Percentiles rank a stretch among this genome's conserved stretches.
Evolutionary conservation across 2,797 vertebrate genomes (phyloP).

Genomic region (Setipinna tenuifilis): DNA sequence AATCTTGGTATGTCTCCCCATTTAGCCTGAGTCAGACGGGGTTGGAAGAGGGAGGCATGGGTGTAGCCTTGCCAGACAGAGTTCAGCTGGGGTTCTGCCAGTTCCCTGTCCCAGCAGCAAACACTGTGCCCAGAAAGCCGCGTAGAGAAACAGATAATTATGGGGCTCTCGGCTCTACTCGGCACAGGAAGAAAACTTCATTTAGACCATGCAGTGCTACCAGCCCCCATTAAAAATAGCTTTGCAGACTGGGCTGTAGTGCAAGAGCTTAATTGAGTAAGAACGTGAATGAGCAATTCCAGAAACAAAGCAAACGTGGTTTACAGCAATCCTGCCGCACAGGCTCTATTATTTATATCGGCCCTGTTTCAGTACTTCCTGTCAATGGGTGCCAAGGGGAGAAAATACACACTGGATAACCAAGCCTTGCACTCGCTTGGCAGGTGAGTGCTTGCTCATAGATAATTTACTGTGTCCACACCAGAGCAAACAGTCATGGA

Average conservation of each 20-base stretch:
- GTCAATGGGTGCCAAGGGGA: neutral
- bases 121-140: slow-evolving; percentile 33
- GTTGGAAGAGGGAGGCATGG: slow-evolving; percentile 41
- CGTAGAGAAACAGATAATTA: slow-evolving; percentile 45
- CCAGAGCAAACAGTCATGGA: neutral
- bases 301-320: neutral
- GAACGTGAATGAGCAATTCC: slow-evolving; percentile 6
- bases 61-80: slow-evolving; percentile 30
- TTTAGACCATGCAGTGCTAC: slow-evolving; percentile 23
- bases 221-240: neutral
- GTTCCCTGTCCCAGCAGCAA: neutral
- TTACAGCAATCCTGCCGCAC: neutral
- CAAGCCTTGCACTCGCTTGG: neutral
- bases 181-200: slow-evolving; percentile 31
- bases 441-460: neutral
- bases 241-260: neutral
- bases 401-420: slow-evolving; percentile 1
- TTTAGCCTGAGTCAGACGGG: slow-evolving; percentile 51
- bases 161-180: neutral
- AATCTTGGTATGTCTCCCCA: slow-evolving; percentile 61
- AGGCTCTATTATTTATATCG: neutral
- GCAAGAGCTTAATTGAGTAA: neutral
- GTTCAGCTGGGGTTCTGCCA: slow-evolving; percentile 24
- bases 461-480: neutral
- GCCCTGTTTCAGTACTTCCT: neutral